These are phyloP conservation scores for Cloeon dipterum DNA, from an alignment of 2,888 invertebrate genomes.

Conservation along the genomic window DNA sequence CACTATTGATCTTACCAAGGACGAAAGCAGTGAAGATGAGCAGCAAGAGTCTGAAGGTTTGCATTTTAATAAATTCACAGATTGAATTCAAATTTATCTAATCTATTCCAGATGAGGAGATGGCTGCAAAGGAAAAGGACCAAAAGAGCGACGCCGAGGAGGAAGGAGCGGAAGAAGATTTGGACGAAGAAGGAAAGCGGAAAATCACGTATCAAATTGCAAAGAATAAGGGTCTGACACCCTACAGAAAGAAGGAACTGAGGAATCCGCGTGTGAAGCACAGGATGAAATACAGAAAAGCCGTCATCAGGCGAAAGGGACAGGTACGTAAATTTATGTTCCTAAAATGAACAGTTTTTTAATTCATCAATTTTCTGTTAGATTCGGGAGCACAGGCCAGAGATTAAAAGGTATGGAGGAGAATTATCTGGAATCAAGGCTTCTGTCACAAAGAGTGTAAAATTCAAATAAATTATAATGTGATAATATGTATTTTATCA, in stretches of 20 bases:
- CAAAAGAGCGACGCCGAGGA: conserved; percentile 5
- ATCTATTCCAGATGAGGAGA: too few relatives aligned
- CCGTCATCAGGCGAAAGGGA: conserved; percentile 78
- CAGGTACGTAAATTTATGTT: conserved; percentile 31
- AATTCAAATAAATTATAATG: conserved; percentile 41
- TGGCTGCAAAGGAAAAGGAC: conserved; percentile 6
- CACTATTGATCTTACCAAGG: conserved; percentile 9
- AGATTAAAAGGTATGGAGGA: conserved; percentile 63
- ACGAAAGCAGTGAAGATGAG: conserved; percentile 6
- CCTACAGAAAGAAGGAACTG: conserved; percentile 72
- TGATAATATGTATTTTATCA: neutral
- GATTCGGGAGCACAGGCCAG: conserved; percentile 58
- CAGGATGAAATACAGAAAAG: conserved; percentile 76
- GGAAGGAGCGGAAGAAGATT: conserved; percentile 5
- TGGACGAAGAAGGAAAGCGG: conserved; percentile 32
- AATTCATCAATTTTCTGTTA: conserved; percentile 14
- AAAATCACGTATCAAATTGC: conserved; percentile 82
- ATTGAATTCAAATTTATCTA: too few relatives aligned
- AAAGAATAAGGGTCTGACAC: conserved; percentile 87
- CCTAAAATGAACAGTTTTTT: neutral
- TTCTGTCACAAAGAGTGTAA: conserved; percentile 69
- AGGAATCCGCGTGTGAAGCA: conserved; percentile 92
- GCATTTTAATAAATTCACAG: too few relatives aligned
- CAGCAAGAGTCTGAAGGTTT: conserved; percentile 3
- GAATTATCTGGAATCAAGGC: conserved; percentile 88